Conservation (phyloP, 2,888 invertebrate genomes). For the Minunthozetes semirufus region DNA sequence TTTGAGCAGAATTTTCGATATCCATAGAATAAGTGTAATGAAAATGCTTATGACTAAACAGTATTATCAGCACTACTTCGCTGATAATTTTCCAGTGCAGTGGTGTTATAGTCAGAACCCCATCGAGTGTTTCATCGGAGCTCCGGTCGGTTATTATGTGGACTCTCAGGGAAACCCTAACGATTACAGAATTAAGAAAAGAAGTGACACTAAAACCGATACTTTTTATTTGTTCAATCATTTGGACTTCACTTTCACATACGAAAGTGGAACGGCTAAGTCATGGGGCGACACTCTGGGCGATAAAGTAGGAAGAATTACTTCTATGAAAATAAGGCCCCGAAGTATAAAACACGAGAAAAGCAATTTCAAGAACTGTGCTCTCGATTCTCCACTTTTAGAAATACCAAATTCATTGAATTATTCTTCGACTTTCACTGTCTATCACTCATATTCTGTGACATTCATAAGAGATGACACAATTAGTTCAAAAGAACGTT, state of each 20-base stretch:
- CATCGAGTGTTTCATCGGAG: slow-evolving; percentile 25
- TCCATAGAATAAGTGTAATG: slow-evolving; percentile 11
- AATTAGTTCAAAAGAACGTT: neutral
- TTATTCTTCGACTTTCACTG: slow-evolving; percentile 12
- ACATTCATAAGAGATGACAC: slow-evolving; percentile 29
- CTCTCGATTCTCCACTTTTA: neutral
- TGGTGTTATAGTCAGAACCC: slow-evolving; percentile 24
- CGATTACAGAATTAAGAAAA: slow-evolving; percentile 12
- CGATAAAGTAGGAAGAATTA: slow-evolving; percentile 20
- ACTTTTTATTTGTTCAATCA: slow-evolving; percentile 32
- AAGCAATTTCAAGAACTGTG: slow-evolving; percentile 30
- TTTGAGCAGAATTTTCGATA: slow-evolving; percentile 22
- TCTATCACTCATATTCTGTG: slow-evolving; percentile 31
- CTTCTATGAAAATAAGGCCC: neutral
- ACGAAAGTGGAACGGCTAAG: slow-evolving; percentile 25
- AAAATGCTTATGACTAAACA: slow-evolving; percentile 20
- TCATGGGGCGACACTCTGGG: slow-evolving; percentile 20
- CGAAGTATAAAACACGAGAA: slow-evolving; percentile 26
- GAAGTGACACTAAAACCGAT: slow-evolving; percentile 25
- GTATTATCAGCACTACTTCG: slow-evolving; percentile 30
- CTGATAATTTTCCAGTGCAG: slow-evolving; percentile 21
- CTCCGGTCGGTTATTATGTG: slow-evolving; percentile 28
- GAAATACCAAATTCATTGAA: slow-evolving; percentile 23
- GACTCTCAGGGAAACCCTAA: slow-evolving; percentile 27
- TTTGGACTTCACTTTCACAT: slow-evolving; percentile 28